These are phyloP conservation scores for Tachycineta bicolor DNA, from an alignment of 2,113 vertebrate species.

Conservation along the genomic window DNA sequence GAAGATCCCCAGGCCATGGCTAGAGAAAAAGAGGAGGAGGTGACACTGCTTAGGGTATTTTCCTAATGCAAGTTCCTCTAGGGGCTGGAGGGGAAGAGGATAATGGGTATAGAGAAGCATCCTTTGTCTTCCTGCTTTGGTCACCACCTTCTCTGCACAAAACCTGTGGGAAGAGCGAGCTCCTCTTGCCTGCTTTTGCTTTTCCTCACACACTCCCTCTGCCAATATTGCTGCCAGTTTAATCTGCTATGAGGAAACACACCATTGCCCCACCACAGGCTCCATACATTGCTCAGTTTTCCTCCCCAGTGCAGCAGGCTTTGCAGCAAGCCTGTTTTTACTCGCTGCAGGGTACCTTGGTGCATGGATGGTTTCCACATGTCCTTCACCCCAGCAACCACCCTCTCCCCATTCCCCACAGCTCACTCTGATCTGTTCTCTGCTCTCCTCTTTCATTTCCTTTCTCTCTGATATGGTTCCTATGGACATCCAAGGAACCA, in stretches of 20 bases:
- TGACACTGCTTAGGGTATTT: not conserved
- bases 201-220: not conserved
- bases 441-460: not conserved
- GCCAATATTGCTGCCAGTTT: not conserved
- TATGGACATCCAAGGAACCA: not conserved
- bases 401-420: not conserved
- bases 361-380: fast-evolving
- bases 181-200: not conserved
- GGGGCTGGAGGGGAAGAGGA: not conserved
- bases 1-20: not conserved
- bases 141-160: not conserved
- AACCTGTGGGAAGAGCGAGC: not conserved
- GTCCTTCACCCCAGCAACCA: fast-evolving
- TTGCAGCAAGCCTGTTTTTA: not conserved
- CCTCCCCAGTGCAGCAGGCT: not conserved
- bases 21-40: not conserved
- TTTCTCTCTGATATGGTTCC: not conserved
- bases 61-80: not conserved
- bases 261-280: fast-evolving
- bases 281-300: not conserved
- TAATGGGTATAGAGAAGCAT: not conserved
- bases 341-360: fast-evolving
- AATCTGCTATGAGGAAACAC: not conserved
- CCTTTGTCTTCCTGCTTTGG: not conserved
- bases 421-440: not conserved